Evolutionary conservation across 2,113 vertebrate species (phyloP), one percentile per base, ranked within the genome.

Genomic region (Gymnarchus niloticus): DNA sequence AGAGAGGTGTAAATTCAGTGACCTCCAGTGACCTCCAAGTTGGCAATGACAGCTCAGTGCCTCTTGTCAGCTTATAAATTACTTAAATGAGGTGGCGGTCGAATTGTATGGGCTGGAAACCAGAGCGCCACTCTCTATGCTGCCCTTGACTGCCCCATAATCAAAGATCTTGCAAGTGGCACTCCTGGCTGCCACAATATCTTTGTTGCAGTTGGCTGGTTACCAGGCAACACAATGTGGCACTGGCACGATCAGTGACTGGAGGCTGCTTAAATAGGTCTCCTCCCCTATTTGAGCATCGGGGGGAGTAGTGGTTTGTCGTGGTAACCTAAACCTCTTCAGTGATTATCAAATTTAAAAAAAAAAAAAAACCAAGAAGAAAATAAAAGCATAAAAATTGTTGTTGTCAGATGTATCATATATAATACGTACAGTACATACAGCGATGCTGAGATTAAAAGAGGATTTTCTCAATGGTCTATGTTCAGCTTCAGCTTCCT

Each of bases 111-210:
- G 48, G 23, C 14, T n/a, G 57, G 46, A 51, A 84, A 73, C 61
- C 83, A 73, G 48, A 61, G 52, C 17, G 17, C 37, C 25, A 46
- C 7, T 25, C 46, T 28, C 83, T 0, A 1, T 3, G 25, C 6
- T 84, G n/a, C 57, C 54, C 49, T 83, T n/a, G 41, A 76, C 8
- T 73, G 59, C 83, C 46, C 59, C 73, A 49, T 69, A 82, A 86
- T 88, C 87, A 85, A 56, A 80, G 81, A 85, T 48, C 41, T 44
- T 49, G 73, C 46, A 49, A 4, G 10, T 3, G 10, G n/a, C 17
- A 51, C 28, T 37, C 57, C 48, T 69, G 57, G 46, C 59, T 52
- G 83, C 28, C 48, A 0, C 17, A 3, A 12, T 23, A 84, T 84
- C 25, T 48, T 46, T 14, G 61, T 52, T 9, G 7, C 61, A 14